Percentiles rank a stretch among this genome's conserved stretches.
phyloP scores from a whole-genome alignment of 2,797 vertebrate species.

The Poeciliopsis paucimaculata region DNA sequence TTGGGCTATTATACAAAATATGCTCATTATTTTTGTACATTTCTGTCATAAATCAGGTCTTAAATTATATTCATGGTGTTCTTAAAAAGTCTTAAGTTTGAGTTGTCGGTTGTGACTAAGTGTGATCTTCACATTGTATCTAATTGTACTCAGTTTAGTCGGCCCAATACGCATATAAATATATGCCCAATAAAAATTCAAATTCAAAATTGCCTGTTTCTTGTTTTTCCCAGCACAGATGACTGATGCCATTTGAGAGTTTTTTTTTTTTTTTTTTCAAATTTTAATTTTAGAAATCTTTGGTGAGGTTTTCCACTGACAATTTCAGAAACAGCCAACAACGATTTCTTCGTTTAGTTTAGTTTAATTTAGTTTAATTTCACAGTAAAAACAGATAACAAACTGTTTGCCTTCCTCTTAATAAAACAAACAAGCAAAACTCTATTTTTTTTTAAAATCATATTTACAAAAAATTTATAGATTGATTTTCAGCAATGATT shows the following conservation, averaged over 20 bases:
- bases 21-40: no score
- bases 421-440: background rate
- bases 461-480: no score
- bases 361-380: background rate
- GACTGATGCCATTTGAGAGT: background rate
- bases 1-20: no score
- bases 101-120: background rate
- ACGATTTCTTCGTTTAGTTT: background rate
- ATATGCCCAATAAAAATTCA: background rate
- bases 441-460: no score
- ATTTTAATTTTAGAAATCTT: background rate
- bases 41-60: no score
- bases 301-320: background rate
- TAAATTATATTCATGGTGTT: no score
- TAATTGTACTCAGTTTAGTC: background rate
- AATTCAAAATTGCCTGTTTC: background rate
- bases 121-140: background rate
- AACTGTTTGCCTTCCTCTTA: background rate
- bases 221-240: background rate
- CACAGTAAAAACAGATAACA: background rate
- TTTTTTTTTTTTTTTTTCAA: background rate
- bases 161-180: background rate
- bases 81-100: no score
- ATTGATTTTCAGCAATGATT: no score
- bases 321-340: background rate